Conservation (phyloP, 2,797 vertebrate species). For the Heterohyrax brucei region DNA sequence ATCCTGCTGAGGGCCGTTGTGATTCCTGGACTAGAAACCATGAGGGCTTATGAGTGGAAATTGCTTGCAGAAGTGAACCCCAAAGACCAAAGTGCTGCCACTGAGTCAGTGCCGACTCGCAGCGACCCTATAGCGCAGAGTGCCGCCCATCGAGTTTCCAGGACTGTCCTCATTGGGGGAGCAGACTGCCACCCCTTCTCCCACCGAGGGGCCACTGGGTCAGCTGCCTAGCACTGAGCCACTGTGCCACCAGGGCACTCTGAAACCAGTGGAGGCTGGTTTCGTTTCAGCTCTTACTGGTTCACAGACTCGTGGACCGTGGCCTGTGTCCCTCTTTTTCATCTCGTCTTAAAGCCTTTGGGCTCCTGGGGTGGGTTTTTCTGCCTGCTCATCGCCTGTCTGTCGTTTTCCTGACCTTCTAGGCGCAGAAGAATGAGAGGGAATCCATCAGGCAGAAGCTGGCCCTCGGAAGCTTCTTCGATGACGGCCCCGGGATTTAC, state of each 20-base stretch:
- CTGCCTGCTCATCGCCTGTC: not conserved
- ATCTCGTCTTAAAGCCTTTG: slow-evolving; percentile 55
- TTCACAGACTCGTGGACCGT: not conserved
- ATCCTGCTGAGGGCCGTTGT: not conserved
- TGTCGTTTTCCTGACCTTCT: slow-evolving; percentile 77
- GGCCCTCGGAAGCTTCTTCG: slow-evolving; percentile 99
- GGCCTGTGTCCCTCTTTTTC: slow-evolving; percentile 24
- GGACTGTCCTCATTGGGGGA: too few species aligned
- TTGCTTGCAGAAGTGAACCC: not conserved
- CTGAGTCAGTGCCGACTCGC: too few species aligned
- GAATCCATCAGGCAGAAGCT: slow-evolving; percentile 99
- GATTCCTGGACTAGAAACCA: not conserved
- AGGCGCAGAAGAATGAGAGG: slow-evolving; percentile 99
- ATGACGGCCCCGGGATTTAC: slow-evolving; percentile 98
- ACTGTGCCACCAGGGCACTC: not conserved
- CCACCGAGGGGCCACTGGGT: not conserved
- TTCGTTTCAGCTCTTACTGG: slow-evolving; percentile 52
- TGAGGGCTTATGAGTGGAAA: not conserved
- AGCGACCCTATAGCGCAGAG: too few species aligned
- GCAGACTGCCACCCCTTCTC: not conserved
- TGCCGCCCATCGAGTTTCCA: too few species aligned
- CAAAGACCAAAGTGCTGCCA: too few species aligned
- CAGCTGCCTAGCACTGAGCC: not conserved
- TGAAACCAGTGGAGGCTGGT: slow-evolving; percentile 8
- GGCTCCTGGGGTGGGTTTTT: not conserved